phyloP scores from a whole-genome alignment of 2,888 invertebrate genomes.

The Scelioninae gen. 1 region DNA sequence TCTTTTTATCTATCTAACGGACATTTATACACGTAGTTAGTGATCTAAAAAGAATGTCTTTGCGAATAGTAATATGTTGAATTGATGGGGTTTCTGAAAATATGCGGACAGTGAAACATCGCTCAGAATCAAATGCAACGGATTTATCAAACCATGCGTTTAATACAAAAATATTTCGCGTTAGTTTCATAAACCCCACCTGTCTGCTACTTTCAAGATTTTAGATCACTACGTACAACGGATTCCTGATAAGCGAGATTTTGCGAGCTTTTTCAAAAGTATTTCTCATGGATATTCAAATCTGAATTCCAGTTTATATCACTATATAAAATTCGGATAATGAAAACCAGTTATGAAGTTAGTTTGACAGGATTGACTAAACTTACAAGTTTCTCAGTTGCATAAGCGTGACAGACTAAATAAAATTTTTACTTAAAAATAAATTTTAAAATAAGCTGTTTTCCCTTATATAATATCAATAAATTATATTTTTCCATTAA shows the following conservation, averaged over 20 bases:
- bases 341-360: not conserved
- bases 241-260: conserved; percentile 36
- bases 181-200: conserved; percentile 22
- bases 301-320: not conserved
- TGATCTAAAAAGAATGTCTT: conserved; percentile 36
- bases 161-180: conserved; percentile 45
- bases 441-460: not conserved
- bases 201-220: conserved; percentile 32
- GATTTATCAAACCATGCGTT: conserved; percentile 26
- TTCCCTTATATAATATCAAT: no score
- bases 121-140: conserved; percentile 24
- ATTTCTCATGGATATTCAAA: not conserved
- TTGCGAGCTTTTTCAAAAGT: conserved; percentile 1
- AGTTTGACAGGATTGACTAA: not conserved
- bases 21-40: conserved; percentile 55
- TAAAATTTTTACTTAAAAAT: not conserved
- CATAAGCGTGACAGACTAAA: not conserved
- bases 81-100: conserved; percentile 18
- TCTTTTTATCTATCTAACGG: conserved; percentile 38
- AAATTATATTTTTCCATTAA: no score
- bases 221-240: conserved; percentile 35
- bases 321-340: not conserved
- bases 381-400: not conserved
- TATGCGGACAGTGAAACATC: conserved; percentile 18
- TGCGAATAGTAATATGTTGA: conserved; percentile 4